Conservation (phyloP, 2,888 invertebrate genomes). For the Thera britannica region DNA sequence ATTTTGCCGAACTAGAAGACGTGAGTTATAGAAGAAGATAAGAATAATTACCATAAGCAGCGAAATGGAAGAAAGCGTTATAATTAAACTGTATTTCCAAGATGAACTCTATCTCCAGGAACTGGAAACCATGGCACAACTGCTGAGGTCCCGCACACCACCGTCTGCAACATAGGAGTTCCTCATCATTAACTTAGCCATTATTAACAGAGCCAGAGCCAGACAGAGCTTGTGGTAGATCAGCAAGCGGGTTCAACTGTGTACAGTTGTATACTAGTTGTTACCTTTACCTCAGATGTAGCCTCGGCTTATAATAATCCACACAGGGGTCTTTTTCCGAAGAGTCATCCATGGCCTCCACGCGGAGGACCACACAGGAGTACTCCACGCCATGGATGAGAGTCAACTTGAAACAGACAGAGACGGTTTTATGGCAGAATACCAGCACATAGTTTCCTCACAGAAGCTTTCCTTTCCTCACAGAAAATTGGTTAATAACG, state of each 20-base stretch:
- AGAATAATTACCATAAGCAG: conserved; percentile 10
- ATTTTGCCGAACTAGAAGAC: too few relatives aligned
- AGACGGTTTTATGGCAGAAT: too few relatives aligned
- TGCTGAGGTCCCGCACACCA: conserved; percentile 47
- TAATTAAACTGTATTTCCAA: conserved; percentile 43
- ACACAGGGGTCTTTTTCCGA: background rate
- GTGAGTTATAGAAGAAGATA: background rate
- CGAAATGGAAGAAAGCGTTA: background rate
- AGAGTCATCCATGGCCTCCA: conserved; percentile 15
- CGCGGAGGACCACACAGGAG: conserved; percentile 52
- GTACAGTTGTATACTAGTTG: too few relatives aligned
- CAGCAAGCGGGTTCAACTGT: too few relatives aligned
- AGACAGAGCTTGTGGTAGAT: too few relatives aligned
- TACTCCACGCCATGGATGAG: conserved; percentile 53
- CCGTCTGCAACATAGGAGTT: conserved; percentile 25
- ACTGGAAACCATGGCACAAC: conserved; percentile 49
- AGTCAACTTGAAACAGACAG: conserved; percentile 42
- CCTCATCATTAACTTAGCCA: too few relatives aligned
- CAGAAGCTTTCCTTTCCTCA: too few relatives aligned
- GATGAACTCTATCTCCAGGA: conserved; percentile 52
- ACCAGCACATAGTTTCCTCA: too few relatives aligned
- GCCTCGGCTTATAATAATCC: conserved; percentile 33
- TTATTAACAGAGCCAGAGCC: too few relatives aligned
- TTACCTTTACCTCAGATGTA: conserved; percentile 39
- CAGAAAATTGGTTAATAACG: too few relatives aligned